A percentile compares a stretch with the other conserved stretches of the same genome.
These are phyloP conservation scores for Oedothorax gibbosus DNA, from an alignment of 1,140 invertebrate species.

Conservation along the genomic window DNA sequence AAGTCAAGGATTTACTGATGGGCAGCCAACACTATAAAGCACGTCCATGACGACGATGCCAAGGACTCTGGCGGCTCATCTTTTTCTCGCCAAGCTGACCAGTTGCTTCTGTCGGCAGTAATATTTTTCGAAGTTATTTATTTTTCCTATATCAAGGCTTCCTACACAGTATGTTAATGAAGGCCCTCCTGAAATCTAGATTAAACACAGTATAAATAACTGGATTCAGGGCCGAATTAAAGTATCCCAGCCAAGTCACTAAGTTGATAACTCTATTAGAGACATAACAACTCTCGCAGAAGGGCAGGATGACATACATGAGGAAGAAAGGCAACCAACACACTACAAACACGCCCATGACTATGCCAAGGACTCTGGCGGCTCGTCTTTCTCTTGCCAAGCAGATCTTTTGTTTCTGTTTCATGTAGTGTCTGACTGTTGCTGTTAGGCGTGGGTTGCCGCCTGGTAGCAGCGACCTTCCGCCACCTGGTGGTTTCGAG, in stretches of 20 bases:
- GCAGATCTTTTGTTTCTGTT: constrained; percentile 93
- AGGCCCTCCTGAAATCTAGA: constrained; percentile 93
- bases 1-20: constrained; percentile 93
- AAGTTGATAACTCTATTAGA: constrained; percentile 85
- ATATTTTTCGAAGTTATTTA: too few species aligned
- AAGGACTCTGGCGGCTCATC: too few species aligned
- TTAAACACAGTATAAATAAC: constrained; percentile 99
- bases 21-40: constrained; percentile 87
- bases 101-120: too few species aligned
- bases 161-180: constrained; percentile 73
- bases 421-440: constrained; percentile 81
- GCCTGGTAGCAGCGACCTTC: constrained; percentile 33
- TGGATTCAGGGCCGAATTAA: constrained; percentile 97
- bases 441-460: constrained; percentile 44
- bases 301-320: constrained; percentile 91
- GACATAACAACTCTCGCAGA: constrained; percentile 80
- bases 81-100: too few species aligned
- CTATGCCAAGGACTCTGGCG: constrained; percentile 90
- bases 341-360: constrained; percentile 91
- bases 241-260: constrained; percentile 96
- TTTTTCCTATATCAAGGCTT: not conserved
- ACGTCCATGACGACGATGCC: too few species aligned
- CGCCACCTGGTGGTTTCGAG: not conserved
- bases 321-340: constrained; percentile 97
- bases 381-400: constrained; percentile 91